A percentile compares a stretch with the other conserved stretches of the same genome.
These are phyloP conservation scores for Phenganax subtilis DNA, from an alignment of 92 coral and sea anemone genomes.

Conservation along the genomic window DNA sequence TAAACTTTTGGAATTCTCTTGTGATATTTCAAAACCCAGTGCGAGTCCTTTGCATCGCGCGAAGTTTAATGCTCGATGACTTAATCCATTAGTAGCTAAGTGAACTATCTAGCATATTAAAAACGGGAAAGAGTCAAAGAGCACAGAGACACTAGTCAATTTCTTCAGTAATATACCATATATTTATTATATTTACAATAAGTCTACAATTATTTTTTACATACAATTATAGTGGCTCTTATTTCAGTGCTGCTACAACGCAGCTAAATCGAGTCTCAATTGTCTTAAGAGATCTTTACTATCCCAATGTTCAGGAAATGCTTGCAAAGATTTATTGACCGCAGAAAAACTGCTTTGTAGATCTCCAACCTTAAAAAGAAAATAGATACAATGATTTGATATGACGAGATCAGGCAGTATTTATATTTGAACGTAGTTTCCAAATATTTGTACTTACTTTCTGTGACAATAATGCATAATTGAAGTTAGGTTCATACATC, in stretches of 20 bases:
- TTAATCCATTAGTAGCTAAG: no score
- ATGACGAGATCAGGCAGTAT: not conserved
- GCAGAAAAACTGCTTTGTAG: conserved; percentile 85
- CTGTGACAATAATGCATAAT: conserved; percentile 74
- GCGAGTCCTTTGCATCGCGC: no score
- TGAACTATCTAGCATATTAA: no score
- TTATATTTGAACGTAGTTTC: not conserved
- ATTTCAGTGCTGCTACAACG: conserved; percentile 43
- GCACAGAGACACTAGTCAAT: no score
- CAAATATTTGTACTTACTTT: conserved; percentile 52
- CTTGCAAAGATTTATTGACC: conserved; percentile 74
- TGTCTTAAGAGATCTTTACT: conserved; percentile 77
- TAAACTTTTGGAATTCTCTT: no score
- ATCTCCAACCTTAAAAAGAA: conserved; percentile 69
- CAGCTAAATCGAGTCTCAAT: conserved; percentile 78
- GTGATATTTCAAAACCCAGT: no score
- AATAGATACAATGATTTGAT: not conserved
- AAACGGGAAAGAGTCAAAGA: no score
- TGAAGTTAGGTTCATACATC: conserved; percentile 92
- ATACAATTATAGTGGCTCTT: no score
- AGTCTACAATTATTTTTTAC: no score
- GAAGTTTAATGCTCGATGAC: no score
- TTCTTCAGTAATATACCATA: no score
- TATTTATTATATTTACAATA: no score
- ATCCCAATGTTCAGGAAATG: conserved; percentile 88